Conservation (phyloP, 2,888 invertebrate species). For the Yponomeuta malinellus region DNA sequence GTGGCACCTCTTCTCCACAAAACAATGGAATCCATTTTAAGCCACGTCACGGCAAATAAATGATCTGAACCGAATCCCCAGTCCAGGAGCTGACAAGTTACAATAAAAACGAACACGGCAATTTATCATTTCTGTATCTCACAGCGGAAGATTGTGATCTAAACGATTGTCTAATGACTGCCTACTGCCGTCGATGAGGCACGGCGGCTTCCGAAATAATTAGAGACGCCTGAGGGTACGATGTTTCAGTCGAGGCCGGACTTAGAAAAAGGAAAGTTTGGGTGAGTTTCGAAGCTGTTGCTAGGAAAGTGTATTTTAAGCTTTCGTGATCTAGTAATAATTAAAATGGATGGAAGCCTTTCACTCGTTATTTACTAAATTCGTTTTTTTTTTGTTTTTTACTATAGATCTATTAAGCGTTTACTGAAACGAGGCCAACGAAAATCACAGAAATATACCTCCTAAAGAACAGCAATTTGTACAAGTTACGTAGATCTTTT, state of each 20-base stretch:
- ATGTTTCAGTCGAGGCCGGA: neutral
- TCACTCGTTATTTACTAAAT: too few species aligned
- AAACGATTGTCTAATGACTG: constrained; percentile 33
- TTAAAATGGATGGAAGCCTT: too few species aligned
- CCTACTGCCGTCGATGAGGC: constrained; percentile 25
- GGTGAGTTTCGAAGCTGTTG: neutral
- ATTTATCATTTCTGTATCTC: constrained; percentile 29
- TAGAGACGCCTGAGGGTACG: constrained; percentile 42
- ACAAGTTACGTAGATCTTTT: too few species aligned
- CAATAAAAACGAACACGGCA: constrained; percentile 17
- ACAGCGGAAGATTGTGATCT: constrained; percentile 35
- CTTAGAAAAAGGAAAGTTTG: neutral
- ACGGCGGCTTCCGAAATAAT: constrained; percentile 47
- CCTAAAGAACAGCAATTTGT: too few species aligned
- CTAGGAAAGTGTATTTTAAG: neutral
- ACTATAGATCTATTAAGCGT: too few species aligned
- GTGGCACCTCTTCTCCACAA: neutral
- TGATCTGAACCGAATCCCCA: neutral
- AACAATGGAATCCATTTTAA: constrained; percentile 5
- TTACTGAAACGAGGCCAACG: too few species aligned
- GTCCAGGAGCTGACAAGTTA: constrained; percentile 7
- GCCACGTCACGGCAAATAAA: neutral
- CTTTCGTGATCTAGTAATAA: too few species aligned
- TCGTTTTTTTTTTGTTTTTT: too few species aligned
- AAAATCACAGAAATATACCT: too few species aligned